Evolutionary conservation across 2,888 invertebrate genomes (phyloP).

Genomic region (Eulithis testata): DNA sequence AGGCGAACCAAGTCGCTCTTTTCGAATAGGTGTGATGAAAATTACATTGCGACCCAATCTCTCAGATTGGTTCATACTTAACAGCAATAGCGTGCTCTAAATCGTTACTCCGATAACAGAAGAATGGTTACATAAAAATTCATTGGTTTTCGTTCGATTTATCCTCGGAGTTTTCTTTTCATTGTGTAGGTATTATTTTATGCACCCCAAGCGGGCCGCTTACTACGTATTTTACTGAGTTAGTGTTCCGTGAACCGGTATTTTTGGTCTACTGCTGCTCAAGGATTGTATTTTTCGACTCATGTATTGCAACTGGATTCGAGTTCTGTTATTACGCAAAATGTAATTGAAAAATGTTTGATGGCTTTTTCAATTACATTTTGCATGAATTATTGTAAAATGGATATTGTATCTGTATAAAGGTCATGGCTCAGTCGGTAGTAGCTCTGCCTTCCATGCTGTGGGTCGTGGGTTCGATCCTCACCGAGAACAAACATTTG

Average conservation of each 20-base stretch:
- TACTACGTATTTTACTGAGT: slow-evolving; percentile 41
- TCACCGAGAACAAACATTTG: too few species aligned
- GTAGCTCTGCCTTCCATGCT: too few species aligned
- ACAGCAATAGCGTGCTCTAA: not conserved
- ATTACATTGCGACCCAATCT: too few species aligned
- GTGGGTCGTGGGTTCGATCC: too few species aligned
- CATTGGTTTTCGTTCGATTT: slow-evolving; percentile 67
- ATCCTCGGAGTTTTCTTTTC: slow-evolving; percentile 62
- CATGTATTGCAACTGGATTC: slow-evolving; percentile 11
- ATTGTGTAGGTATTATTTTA: slow-evolving; percentile 70
- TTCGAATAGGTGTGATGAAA: too few species aligned
- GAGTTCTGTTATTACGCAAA: slow-evolving; percentile 20
- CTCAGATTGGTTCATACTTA: not conserved
- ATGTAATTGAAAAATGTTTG: not conserved
- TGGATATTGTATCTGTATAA: too few species aligned
- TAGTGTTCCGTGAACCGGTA: slow-evolving; percentile 38
- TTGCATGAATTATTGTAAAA: too few species aligned
- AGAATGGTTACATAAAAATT: slow-evolving; percentile 66
- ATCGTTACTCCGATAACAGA: slow-evolving; percentile 36
- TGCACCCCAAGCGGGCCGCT: slow-evolving; percentile 58
- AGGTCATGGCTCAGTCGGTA: too few species aligned
- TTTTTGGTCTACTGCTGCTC: slow-evolving; percentile 23
- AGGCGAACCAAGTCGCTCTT: too few species aligned
- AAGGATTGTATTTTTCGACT: slow-evolving; percentile 27
- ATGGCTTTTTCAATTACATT: too few species aligned